A percentile compares a stretch with the other conserved stretches of the same genome.
Conservation (phyloP, 37 sponge, comb jelly and placozoan species). For the Haliclona indistincta region DNA sequence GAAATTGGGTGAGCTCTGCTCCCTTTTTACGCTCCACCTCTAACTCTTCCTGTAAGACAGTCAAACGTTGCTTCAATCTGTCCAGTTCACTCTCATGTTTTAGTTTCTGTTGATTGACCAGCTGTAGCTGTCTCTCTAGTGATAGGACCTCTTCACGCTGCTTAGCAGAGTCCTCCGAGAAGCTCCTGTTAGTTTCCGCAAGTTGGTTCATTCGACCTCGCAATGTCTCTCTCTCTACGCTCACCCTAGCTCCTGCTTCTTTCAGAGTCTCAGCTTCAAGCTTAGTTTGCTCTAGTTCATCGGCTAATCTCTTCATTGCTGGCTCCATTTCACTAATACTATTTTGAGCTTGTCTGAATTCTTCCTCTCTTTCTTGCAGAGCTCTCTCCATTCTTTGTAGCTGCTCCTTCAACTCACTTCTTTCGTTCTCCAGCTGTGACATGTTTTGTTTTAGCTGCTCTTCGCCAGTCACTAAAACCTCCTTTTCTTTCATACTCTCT, state of each 20-base stretch:
- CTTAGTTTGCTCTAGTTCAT: not conserved
- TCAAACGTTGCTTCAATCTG: conserved; percentile 7
- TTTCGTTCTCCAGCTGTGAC: not conserved
- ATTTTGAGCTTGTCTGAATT: not conserved
- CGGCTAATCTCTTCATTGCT: not conserved
- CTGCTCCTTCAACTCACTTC: not conserved
- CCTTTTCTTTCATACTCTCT: conserved; percentile 17
- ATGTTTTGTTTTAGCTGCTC: not conserved
- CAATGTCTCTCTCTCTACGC: conserved; percentile 37
- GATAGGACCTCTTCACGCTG: conserved; percentile 9
- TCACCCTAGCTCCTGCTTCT: conserved; percentile 1
- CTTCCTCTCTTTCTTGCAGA: not conserved
- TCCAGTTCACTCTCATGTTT: conserved; percentile 31
- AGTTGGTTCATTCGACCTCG: conserved; percentile 33
- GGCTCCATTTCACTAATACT: not conserved
- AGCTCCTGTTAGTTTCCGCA: not conserved
- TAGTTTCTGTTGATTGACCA: not conserved
- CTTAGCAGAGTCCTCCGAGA: conserved; percentile 11
- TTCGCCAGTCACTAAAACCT: not conserved
- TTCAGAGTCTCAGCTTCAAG: not conserved
- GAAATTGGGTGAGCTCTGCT: conserved; percentile 23
- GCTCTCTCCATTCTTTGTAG: conserved; percentile 7
- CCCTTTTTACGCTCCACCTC: conserved; percentile 4
- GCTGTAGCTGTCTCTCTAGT: conserved; percentile 3
- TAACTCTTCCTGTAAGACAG: not conserved